Evolutionary conservation across 2,113 vertebrate species (phyloP).

Genomic region (Rattus rattus): DNA sequence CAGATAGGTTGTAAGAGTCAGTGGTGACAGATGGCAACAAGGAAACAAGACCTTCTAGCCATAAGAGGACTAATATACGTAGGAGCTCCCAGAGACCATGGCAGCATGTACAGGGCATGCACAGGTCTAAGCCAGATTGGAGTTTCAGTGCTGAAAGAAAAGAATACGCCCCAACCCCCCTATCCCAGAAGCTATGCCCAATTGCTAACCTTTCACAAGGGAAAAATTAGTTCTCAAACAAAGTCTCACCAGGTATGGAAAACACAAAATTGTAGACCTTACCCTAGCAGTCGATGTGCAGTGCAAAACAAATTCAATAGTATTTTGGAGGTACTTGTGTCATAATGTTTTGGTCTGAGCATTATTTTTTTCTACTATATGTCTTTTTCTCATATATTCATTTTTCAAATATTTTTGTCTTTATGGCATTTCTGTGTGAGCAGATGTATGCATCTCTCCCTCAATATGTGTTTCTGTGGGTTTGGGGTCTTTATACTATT

Average conservation of each 20-base stretch:
- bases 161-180: not conserved
- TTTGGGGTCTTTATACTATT: not conserved
- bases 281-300: not conserved
- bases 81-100: not conserved
- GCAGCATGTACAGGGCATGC: not conserved
- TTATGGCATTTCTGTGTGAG: not conserved
- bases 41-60: too few relatives aligned
- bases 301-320: not conserved
- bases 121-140: not conserved
- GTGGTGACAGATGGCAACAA: not conserved
- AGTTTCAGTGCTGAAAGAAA: not conserved
- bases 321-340: not conserved
- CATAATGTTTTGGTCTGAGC: not conserved
- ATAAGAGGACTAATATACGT: not conserved
- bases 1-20: not conserved
- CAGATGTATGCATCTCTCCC: too few relatives aligned
- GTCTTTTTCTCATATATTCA: not conserved
- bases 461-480: not conserved
- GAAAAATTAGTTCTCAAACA: not conserved
- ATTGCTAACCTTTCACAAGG: not conserved
- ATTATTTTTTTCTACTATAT: not conserved
- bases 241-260: not conserved
- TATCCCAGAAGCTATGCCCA: not conserved
- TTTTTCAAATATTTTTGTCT: not conserved
- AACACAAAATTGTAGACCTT: not conserved